phyloP scores from a whole-genome alignment of 2,888 invertebrate genomes.

The Scrobipalpa atriplicella region DNA sequence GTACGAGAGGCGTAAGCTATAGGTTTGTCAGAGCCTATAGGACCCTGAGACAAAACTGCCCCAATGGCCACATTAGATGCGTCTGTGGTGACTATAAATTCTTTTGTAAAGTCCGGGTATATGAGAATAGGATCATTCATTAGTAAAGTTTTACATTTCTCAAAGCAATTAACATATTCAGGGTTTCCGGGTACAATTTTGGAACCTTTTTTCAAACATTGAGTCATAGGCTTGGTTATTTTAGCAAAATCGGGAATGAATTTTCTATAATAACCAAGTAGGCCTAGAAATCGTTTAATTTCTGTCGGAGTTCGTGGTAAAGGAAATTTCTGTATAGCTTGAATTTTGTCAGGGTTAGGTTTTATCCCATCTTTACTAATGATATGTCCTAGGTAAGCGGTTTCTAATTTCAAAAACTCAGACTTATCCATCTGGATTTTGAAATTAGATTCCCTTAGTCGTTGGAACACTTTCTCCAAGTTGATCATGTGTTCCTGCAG shows the following conservation, averaged over 20 bases:
- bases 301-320: background rate
- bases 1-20: constrained; percentile 35
- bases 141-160: constrained; percentile 32
- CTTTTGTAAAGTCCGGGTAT: constrained; percentile 35
- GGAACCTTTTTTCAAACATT: constrained; percentile 29
- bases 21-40: constrained; percentile 33
- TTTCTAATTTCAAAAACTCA: background rate
- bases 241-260: constrained; percentile 32
- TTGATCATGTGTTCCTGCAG: too few species aligned
- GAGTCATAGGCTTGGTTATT: constrained; percentile 27
- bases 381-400: too few species aligned
- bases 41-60: constrained; percentile 33
- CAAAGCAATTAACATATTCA: constrained; percentile 27
- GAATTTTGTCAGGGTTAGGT: too few species aligned
- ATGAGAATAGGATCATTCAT: constrained; percentile 21
- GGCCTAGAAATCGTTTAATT: constrained; percentile 19
- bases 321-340: constrained; percentile 16
- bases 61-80: constrained; percentile 35
- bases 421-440: constrained; percentile 9
- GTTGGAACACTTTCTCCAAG: too few species aligned
- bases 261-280: constrained; percentile 28
- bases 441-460: background rate
- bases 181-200: constrained; percentile 25
- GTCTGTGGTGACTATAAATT: constrained; percentile 34
- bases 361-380: too few species aligned